These are phyloP conservation scores for Oreochromis spilurus DNA, from an alignment of 2,113 vertebrate genomes.

Conservation along the genomic window DNA sequence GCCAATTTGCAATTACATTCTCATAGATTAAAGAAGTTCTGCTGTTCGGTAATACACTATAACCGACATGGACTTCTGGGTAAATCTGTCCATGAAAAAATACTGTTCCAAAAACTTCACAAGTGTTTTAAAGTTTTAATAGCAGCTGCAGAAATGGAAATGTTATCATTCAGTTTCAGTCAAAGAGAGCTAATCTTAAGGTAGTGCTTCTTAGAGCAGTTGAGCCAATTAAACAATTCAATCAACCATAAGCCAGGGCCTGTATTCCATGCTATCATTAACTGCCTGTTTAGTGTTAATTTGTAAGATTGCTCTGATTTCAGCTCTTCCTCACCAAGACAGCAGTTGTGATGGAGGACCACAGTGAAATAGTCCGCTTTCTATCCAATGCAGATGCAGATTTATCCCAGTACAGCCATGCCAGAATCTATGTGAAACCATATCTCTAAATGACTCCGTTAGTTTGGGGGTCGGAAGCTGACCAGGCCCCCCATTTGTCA, in stretches of 20 bases:
- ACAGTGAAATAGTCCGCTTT: background rate
- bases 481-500: conserved; percentile 22
- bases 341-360: background rate
- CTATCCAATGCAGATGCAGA: background rate
- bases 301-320: background rate
- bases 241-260: background rate
- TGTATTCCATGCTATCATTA: background rate
- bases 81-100: background rate
- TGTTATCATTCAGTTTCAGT: background rate
- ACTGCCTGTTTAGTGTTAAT: background rate
- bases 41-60: background rate
- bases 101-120: background rate
- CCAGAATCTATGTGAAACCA: background rate
- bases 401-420: background rate
- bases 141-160: background rate
- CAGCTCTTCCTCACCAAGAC: background rate
- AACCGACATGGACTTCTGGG: background rate
- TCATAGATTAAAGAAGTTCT: background rate
- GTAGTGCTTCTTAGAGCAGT: background rate
- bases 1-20: background rate
- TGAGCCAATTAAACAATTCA: background rate
- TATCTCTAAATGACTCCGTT: conserved; percentile 6
- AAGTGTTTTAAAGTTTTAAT: background rate
- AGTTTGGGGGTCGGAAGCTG: conserved; percentile 8
- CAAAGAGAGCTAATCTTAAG: background rate